Evolutionary conservation across 1,140 invertebrate genomes (phyloP), one percentile per base, ranked within the genome.

Genomic region (Anoplophora glabripennis): DNA sequence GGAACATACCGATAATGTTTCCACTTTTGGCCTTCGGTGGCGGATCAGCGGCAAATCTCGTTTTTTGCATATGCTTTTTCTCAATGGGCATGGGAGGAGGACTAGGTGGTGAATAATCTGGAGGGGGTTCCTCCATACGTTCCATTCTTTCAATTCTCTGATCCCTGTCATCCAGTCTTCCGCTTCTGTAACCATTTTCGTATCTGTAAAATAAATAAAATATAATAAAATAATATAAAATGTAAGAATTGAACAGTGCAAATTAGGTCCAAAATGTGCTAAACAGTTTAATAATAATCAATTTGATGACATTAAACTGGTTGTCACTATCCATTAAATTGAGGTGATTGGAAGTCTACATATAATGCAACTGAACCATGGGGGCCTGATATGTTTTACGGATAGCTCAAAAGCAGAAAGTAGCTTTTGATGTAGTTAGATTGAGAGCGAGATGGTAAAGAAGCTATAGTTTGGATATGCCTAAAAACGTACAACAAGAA

Each of bases 61-160:
- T 88, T 66, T 84, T 83, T 67, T 87, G 85, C 72, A 82, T 81
- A 57, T 81, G 79, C 70, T 86, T 86, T 15, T 83, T 78, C 56
- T 80, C 70, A 1, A 74, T 72, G 11, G 76, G 72, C 38, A 77
- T 72, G 17, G 76, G 76, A 4, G 82, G 82, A 0, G 84, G 82
- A 40, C 81, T 78, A 1, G 84, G 84, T 1, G 86, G 86, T 2
- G 85, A 86, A 68, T 87, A 88, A 68, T 88, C 86, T 1, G 86
- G 85, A 12, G 84, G 84, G 4, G 85, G 85, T 66, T 87, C 85
- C 34, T 76, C 76, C 3, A 76, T 70, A 0, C 72, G 76, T 59
- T 74, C 71, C 15, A 79, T 76, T 12, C 75, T 72, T 48, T 78
- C 76, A 46, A 80, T 77, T n/a, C 57, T 66, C 75, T 73, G 48